Evolutionary conservation across 2,888 invertebrate genomes (phyloP).

Genomic region (Pomacea canaliculata): DNA sequence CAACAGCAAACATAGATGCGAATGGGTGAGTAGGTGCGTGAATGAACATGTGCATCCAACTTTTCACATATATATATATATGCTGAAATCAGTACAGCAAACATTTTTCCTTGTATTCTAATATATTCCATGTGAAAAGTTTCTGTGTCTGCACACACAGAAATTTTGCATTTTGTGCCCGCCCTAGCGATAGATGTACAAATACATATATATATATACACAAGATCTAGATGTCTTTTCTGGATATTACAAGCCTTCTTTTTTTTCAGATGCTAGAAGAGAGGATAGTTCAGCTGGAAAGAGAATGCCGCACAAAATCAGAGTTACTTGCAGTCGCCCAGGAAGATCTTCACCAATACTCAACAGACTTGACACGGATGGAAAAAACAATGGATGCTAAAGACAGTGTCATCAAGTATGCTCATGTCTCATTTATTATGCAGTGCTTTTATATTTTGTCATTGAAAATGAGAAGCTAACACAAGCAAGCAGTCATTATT

Average conservation of each 20-base stretch:
- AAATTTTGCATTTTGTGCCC: no score
- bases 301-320: slow-evolving; percentile 45
- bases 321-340: slow-evolving; percentile 47
- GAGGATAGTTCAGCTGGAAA: slow-evolving; percentile 43
- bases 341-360: slow-evolving; percentile 45
- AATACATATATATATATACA: no score
- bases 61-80: no score
- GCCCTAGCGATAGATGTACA: no score
- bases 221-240: background rate
- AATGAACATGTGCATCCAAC: no score
- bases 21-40: no score
- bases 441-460: background rate
- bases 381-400: slow-evolving; percentile 53
- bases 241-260: background rate
- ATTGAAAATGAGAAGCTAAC: background rate
- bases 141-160: no score
- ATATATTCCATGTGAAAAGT: no score
- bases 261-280: slow-evolving; percentile 50
- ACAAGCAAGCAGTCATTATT: no score
- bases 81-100: no score
- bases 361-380: slow-evolving; percentile 41
- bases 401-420: slow-evolving; percentile 57
- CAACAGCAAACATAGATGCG: no score
- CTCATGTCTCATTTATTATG: background rate
- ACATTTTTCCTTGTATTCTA: no score